phyloP scores from a whole-genome alignment of 2,113 vertebrate species.

The Aplodontia rufa region DNA sequence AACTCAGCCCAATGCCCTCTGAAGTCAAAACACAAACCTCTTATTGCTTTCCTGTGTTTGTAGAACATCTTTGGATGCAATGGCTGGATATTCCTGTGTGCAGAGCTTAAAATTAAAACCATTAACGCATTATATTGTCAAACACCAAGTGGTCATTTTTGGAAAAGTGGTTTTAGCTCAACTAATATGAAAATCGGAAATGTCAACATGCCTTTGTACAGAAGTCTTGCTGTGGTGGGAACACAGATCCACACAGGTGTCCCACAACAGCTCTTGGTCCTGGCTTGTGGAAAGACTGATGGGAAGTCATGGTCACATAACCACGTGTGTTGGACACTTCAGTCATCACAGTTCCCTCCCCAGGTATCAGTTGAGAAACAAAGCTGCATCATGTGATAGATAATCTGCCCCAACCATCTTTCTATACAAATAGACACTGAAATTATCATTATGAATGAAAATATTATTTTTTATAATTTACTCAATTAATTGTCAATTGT shows the following conservation, averaged over 20 bases:
- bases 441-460: not conserved
- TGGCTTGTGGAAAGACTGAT: not conserved
- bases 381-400: not conserved
- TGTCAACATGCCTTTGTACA: not conserved
- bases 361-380: not conserved
- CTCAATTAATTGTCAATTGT: not conserved
- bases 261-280: not conserved
- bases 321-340: not conserved
- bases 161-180: not conserved
- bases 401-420: not conserved
- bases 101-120: not conserved
- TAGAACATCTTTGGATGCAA: not conserved
- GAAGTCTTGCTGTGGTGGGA: not conserved
- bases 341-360: not conserved
- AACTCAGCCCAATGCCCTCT: not conserved
- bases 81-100: not conserved
- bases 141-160: not conserved
- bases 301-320: not conserved
- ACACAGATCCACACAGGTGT: not conserved
- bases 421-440: not conserved
- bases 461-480: not conserved
- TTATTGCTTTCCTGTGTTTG: not conserved
- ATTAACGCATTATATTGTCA: not conserved
- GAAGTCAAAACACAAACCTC: not conserved
- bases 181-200: not conserved